Base-by-base conservation (phyloP, 2,113 vertebrate genomes). In the Gorilla gorilla region DNA sequence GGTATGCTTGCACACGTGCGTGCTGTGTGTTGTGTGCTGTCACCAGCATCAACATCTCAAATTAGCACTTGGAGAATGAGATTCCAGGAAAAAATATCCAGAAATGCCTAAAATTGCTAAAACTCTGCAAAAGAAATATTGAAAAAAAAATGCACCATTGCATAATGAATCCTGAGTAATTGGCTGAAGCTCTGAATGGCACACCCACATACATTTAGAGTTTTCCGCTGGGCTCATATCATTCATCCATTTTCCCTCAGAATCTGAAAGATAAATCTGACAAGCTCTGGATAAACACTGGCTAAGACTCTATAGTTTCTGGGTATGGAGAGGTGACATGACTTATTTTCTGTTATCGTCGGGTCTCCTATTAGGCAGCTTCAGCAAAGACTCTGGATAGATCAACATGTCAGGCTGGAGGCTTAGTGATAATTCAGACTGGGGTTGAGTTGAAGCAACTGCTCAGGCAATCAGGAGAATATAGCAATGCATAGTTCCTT, bases 191-290 rank as follows among this genome's bases (percentile, higher is more conserved):
- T 27, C 92, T 27, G n/a, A 27, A 17, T 30, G 32, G 66, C 38
- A 2, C 22, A 11, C 45, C 59, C 86, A 78, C 35, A 52, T 17
- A 66, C 52, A 48, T 40, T 35, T 45, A 61, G 32, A 30, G 80
- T 66, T 79, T 83, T 73, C 79, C 32, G 17, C 83, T 40, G 43
- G 55, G 83, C 22, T 84, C 61, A 0, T 50, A 84, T 90, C 87
- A 78, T 50, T 81, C 94, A 85, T 2, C 2, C 59, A 14, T 93
- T 93, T 92, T 87, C 2, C 70, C 87, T 76, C n/a, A 32, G 94
- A 75, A 97, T 72, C 95, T 70, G 92, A 83, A 93, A 96, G 73
- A 96, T 96, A 52, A 88, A 97, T 86, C 90, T 94, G 92, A 95
- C 80, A 80, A 38, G 72, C 32, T 43, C 79, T 89, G 88, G 78